A percentile compares a stretch with the other conserved stretches of the same genome.
Conservation (phyloP, 2,113 vertebrate genomes). For the Mastomys coucha region DNA sequence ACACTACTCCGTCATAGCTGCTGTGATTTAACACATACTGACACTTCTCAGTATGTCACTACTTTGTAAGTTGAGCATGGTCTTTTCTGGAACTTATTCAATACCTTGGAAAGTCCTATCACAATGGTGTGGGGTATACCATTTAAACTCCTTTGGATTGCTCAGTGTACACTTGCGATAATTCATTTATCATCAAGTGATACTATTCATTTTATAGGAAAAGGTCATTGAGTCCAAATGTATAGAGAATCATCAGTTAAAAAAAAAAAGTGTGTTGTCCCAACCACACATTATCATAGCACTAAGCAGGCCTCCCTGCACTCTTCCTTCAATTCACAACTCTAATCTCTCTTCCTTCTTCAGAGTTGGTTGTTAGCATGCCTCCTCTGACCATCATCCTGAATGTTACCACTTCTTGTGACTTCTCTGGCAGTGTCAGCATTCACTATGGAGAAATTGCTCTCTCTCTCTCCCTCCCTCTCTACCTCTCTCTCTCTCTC, state of each 20-base stretch:
- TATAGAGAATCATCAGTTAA: not conserved
- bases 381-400: not conserved
- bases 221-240: not conserved
- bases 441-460: not conserved
- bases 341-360: not conserved
- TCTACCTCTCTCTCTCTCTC: no score
- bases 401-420: not conserved
- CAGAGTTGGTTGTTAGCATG: not conserved
- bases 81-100: not conserved
- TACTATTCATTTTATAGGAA: not conserved
- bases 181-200: not conserved
- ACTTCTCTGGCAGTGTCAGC: not conserved
- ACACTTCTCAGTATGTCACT: not conserved
- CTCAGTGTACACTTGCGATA: not conserved
- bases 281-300: not conserved
- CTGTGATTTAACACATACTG: not conserved
- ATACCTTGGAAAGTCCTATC: not conserved
- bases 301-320: not conserved
- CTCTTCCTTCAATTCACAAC: not conserved
- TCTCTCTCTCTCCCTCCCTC: no score
- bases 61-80: not conserved
- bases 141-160: not conserved
- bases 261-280: not conserved
- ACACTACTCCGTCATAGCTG: not conserved
- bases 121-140: not conserved